Evolutionary conservation across 2,888 invertebrate genomes (phyloP).

Genomic region (Gandaritis pyraliata): DNA sequence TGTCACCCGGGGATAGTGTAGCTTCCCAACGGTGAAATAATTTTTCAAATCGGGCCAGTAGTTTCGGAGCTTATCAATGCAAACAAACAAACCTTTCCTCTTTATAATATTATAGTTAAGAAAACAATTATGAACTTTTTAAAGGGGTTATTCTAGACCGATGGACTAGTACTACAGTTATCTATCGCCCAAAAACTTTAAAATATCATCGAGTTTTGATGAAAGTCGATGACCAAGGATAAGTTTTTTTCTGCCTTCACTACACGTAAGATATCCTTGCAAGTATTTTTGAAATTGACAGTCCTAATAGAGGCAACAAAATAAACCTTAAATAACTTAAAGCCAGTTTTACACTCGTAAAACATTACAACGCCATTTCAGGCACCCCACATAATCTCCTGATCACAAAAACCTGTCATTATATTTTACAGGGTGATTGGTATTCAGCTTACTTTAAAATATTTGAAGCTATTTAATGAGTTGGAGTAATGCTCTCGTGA

Average conservation of each 20-base stretch:
- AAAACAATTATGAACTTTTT: no score
- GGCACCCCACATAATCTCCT: constrained; percentile 42
- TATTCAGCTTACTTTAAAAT: constrained; percentile 38
- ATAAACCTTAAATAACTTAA: constrained; percentile 33
- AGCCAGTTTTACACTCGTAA: constrained; percentile 44
- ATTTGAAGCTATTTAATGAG: constrained; percentile 48
- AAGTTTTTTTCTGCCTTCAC: background rate
- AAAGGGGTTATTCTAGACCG: no score
- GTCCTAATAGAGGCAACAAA: constrained; percentile 26
- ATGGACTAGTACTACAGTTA: no score
- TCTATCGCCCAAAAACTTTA: no score
- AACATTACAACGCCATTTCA: constrained; percentile 45
- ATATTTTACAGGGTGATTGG: constrained; percentile 54
- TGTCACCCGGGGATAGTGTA: no score
- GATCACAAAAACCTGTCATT: constrained; percentile 56
- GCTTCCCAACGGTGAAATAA: no score
- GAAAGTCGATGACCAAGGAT: no score
- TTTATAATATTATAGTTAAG: no score
- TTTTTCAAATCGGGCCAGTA: no score
- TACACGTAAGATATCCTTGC: background rate
- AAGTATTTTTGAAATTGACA: constrained; percentile 2
- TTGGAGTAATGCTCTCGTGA: constrained; percentile 31
- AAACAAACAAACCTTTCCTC: no score
- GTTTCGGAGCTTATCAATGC: no score
- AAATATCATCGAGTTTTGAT: no score